Evolutionary conservation across 2,797 vertebrate species (phyloP).

Genomic region (Pseudopleuronectes americanus): DNA sequence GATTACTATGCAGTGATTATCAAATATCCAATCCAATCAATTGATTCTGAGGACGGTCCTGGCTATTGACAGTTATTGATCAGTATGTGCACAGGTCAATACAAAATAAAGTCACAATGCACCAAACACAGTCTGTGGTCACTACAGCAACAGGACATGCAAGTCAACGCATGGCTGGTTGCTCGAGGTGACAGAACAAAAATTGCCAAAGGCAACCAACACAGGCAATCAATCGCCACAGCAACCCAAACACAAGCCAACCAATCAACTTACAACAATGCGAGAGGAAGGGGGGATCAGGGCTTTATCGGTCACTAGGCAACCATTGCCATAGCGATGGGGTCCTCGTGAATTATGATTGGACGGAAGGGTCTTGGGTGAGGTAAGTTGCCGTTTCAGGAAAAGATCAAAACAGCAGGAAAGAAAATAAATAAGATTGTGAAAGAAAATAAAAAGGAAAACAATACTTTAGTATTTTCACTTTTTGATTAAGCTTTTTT

Average conservation of each 20-base stretch:
- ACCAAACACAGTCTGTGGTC: conserved; percentile 86
- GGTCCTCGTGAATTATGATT: conserved; percentile 86
- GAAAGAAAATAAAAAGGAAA: conserved; percentile 79
- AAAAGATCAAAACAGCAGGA: conserved; percentile 85
- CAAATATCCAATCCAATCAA: conserved; percentile 75
- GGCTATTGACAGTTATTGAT: conserved; percentile 82
- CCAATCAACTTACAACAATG: conserved; percentile 85
- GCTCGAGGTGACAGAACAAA: conserved; percentile 82
- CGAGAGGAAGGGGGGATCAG: conserved; percentile 84
- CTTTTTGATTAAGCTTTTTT: conserved; percentile 65
- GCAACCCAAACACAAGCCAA: conserved; percentile 86
- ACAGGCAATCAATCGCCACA: conserved; percentile 86
- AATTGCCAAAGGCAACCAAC: conserved; percentile 82
- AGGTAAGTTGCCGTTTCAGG: conserved; percentile 84
- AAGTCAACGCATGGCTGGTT: conserved; percentile 84
- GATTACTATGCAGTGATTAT: conserved; percentile 62
- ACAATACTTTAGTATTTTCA: conserved; percentile 76
- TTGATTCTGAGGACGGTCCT: conserved; percentile 75
- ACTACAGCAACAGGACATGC: conserved; percentile 87
- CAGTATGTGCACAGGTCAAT: conserved; percentile 85
- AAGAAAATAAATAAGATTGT: conserved; percentile 79
- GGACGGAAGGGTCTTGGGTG: conserved; percentile 83
- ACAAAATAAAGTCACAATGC: conserved; percentile 85
- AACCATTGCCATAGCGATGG: conserved; percentile 87
- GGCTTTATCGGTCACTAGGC: conserved; percentile 88